Conservation (phyloP, 2,888 invertebrate species). For the Acanthosepion pharaonis region DNA sequence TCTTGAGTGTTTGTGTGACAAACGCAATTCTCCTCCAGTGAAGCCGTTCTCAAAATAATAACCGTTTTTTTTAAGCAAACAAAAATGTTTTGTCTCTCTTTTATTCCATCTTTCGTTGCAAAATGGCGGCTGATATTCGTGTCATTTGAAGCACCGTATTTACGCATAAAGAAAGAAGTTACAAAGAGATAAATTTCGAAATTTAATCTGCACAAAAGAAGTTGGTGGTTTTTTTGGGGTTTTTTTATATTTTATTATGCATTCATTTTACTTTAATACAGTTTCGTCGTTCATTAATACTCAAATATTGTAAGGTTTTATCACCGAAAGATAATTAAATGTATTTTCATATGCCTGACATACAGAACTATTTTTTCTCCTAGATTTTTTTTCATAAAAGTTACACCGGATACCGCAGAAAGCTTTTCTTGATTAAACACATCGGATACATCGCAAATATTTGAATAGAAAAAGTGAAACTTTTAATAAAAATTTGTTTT, state of each 20-base stretch:
- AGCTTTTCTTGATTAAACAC: neutral
- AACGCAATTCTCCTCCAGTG: neutral
- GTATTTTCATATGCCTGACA: neutral
- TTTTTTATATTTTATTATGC: neutral
- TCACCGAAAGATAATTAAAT: neutral
- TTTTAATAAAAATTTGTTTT: neutral
- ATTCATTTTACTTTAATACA: neutral
- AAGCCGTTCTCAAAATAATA: neutral
- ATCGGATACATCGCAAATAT: neutral
- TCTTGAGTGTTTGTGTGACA: neutral
- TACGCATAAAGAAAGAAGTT: neutral
- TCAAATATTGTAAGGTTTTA: neutral
- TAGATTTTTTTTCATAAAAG: neutral
- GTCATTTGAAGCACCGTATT: neutral
- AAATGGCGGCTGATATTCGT: neutral
- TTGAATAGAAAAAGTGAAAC: neutral
- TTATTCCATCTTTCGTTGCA: neutral
- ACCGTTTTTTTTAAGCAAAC: neutral
- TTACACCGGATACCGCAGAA: neutral
- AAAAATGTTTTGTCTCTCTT: neutral
- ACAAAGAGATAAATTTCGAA: neutral
- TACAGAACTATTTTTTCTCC: no score
- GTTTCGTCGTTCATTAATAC: neutral
- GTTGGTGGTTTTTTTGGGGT: neutral
- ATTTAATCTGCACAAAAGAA: neutral